A percentile compares a stretch with the other conserved stretches of the same genome.
These are phyloP conservation scores for Pelmatolapia mariae DNA, from an alignment of 2,113 vertebrate genomes.

Conservation along the genomic window DNA sequence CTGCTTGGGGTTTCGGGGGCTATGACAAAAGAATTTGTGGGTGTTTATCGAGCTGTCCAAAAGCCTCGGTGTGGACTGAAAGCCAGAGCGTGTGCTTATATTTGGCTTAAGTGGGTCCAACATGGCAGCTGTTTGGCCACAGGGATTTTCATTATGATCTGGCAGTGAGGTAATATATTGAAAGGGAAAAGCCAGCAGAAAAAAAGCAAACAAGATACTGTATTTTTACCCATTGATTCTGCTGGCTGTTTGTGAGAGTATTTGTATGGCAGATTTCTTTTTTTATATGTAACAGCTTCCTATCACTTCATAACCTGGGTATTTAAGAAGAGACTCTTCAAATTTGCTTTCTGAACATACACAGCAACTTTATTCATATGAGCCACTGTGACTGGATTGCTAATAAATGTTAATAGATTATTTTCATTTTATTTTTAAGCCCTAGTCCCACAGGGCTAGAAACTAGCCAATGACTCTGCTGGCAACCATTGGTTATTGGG, in stretches of 20 bases:
- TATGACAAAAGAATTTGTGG: conserved; percentile 25
- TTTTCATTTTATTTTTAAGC: neutral
- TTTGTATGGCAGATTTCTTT: neutral
- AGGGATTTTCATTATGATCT: conserved; percentile 5
- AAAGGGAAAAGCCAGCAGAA: neutral
- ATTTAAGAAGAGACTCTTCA: neutral
- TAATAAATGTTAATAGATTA: neutral
- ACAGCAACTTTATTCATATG: neutral
- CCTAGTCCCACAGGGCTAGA: neutral
- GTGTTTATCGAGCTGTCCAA: conserved; percentile 51
- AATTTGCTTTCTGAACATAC: neutral
- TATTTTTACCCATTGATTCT: neutral
- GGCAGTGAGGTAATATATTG: neutral
- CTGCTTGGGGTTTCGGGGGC: conserved; percentile 12
- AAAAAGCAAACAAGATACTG: neutral
- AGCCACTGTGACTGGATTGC: neutral
- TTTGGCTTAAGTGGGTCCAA: conserved; percentile 25
- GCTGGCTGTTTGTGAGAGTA: neutral
- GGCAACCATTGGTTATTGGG: neutral
- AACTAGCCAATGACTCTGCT: neutral
- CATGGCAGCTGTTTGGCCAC: conserved; percentile 20
- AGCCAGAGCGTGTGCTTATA: conserved; percentile 13
- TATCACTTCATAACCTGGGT: neutral
- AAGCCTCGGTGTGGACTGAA: conserved; percentile 2
- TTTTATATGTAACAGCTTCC: neutral